Conservation (phyloP, 2,797 vertebrate genomes). For the Cossypha polioptera region DNA sequence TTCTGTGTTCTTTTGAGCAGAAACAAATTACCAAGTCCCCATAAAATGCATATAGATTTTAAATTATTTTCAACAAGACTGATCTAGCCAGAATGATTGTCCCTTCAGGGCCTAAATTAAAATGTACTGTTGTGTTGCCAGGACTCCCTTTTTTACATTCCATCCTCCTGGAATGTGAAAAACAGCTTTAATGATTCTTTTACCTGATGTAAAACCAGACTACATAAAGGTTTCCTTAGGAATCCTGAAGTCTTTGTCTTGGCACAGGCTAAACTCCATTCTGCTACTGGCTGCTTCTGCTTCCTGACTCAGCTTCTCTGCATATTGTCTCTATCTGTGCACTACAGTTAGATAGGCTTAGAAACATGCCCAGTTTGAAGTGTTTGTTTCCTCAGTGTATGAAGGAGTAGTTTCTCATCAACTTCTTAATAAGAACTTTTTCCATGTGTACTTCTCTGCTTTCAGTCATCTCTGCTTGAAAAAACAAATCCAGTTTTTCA, state of each 20-base stretch:
- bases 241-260: neutral
- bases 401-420: neutral
- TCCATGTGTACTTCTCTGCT: neutral
- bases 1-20: neutral
- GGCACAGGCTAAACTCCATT: neutral
- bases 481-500: neutral
- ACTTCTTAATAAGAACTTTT: neutral
- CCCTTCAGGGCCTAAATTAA: neutral
- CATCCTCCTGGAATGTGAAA: neutral
- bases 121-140: neutral
- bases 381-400: neutral
- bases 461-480: neutral
- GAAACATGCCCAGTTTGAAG: neutral
- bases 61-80: conserved; percentile 9
- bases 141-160: neutral
- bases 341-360: neutral
- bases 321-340: neutral
- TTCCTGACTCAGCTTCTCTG: neutral
- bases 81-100: neutral
- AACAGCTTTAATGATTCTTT: conserved; percentile 8
- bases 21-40: neutral
- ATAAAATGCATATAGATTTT: neutral
- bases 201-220: neutral
- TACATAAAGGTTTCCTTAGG: neutral
- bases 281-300: neutral